phyloP scores from a whole-genome alignment of 2,888 invertebrate species.

The Pristionchus maxplancki region DNA sequence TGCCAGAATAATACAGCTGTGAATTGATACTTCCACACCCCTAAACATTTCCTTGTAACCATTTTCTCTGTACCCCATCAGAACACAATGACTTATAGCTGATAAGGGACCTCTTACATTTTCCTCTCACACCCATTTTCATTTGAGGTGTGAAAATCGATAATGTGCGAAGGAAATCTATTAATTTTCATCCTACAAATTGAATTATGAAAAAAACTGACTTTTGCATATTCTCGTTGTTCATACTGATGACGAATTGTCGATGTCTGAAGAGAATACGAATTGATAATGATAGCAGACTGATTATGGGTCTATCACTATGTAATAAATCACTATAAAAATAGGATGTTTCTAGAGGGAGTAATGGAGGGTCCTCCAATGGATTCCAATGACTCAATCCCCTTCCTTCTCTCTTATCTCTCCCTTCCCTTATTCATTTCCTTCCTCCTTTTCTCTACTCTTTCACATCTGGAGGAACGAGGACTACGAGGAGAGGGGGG shows the following conservation, averaged over 20 bases:
- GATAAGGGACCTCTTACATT: not conserved
- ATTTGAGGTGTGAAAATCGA: not conserved
- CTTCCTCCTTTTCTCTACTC: slow-evolving; percentile 10
- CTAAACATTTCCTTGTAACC: not conserved
- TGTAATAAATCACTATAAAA: not conserved
- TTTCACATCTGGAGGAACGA: slow-evolving; percentile 24
- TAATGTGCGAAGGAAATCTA: not conserved
- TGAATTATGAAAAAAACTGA: not conserved
- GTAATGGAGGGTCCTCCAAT: not conserved
- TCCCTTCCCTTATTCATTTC: slow-evolving; percentile 34
- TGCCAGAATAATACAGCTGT: not conserved
- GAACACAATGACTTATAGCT: not conserved
- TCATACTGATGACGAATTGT: not conserved
- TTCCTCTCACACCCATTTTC: not conserved
- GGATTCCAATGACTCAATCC: slow-evolving; percentile 15
- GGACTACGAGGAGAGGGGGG: not conserved
- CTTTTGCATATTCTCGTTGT: slow-evolving; percentile 20
- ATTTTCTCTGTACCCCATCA: not conserved
- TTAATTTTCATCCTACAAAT: not conserved
- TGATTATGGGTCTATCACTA: too few species aligned
- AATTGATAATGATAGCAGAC: too few species aligned
- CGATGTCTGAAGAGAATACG: slow-evolving; percentile 21
- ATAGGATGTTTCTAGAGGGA: not conserved
- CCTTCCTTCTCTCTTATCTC: slow-evolving; percentile 6
- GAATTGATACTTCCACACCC: not conserved